Percentiles rank a stretch among this genome's conserved stretches.
These are phyloP conservation scores for Argopecten irradians DNA, from an alignment of 1,140 invertebrate genomes.

Conservation along the genomic window DNA sequence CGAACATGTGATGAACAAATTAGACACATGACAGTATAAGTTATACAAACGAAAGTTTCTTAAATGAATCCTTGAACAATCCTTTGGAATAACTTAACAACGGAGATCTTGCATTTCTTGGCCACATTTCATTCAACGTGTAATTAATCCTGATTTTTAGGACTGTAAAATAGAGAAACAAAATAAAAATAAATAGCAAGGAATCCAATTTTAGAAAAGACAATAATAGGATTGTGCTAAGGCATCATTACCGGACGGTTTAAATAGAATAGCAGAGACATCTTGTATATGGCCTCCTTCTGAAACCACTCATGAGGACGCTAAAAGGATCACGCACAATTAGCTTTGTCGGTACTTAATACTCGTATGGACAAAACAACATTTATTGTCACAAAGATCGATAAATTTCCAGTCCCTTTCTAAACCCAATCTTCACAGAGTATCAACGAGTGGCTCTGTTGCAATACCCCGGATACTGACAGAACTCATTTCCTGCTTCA, in stretches of 20 bases:
- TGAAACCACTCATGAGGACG: not conserved
- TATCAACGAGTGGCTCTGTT: not conserved
- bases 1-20: no score
- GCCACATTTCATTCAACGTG: not conserved
- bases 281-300: not conserved
- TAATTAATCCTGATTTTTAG: not conserved
- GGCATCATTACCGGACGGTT: not conserved
- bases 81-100: no score
- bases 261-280: not conserved
- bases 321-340: not conserved
- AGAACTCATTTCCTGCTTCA: not conserved
- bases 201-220: not conserved
- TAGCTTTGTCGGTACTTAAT: not conserved
- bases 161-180: not conserved
- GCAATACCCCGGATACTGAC: not conserved
- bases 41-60: no score
- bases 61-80: no score
- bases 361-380: not conserved
- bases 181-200: not conserved
- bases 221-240: not conserved
- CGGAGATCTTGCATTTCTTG: no score
- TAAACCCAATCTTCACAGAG: not conserved
- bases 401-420: not conserved
- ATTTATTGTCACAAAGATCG: not conserved
- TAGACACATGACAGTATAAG: no score